Conservation (phyloP, 2,888 invertebrate species). For the Platycnemis pennipes region DNA sequence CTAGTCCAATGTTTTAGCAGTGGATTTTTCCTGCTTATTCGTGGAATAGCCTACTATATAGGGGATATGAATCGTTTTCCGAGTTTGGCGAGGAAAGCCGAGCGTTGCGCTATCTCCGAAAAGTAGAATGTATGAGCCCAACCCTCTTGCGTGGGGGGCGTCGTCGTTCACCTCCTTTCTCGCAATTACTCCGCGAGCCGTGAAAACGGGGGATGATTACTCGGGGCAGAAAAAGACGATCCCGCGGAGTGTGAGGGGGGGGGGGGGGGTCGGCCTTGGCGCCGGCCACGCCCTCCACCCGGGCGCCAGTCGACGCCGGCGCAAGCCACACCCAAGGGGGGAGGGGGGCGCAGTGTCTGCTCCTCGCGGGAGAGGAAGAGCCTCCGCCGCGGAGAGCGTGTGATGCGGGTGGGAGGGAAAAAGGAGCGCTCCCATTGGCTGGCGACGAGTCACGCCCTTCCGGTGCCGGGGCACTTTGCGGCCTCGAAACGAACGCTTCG, state of each 20-base stretch:
- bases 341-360: background rate
- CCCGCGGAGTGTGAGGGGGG: background rate
- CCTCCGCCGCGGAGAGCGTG: no score
- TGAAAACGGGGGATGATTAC: background rate
- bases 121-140: no score
- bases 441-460: slow-evolving; percentile 13
- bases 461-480: background rate
- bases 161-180: background rate
- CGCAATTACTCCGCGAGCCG: background rate
- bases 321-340: background rate
- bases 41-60: no score
- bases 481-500: background rate
- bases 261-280: background rate
- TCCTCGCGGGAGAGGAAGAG: no score
- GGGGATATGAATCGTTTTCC: no score
- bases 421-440: background rate
- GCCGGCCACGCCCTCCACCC: background rate
- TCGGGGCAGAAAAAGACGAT: background rate
- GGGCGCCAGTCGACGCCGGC: slow-evolving; percentile 18
- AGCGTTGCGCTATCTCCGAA: no score
- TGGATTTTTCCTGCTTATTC: no score
- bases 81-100: no score
- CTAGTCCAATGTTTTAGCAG: no score
- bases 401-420: background rate
- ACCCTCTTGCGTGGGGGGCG: no score